Base-by-base conservation (phyloP, 1,140 invertebrate genomes). In the Augochlora pura region DNA sequence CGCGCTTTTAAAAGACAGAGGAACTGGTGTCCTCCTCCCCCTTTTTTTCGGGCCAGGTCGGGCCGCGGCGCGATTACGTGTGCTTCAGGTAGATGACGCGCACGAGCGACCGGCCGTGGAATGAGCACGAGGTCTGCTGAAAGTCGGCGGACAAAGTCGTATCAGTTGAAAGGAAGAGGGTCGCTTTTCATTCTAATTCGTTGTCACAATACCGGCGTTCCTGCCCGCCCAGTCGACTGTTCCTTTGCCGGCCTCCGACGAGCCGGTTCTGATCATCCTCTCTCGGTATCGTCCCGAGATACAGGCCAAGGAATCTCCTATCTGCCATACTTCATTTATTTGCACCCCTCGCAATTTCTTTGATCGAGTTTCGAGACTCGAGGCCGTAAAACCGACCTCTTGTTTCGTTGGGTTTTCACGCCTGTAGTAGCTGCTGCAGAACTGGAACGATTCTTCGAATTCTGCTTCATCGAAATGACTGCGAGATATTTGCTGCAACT, bases 1-100 rank as follows among this genome's bases (percentile, higher is more conserved):
- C 60, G 27, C 57, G 71, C 68, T 78, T 83, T 74, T 83, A 80
- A 86, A 82, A 86, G 76, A 59, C 77, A 80, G 77, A 76, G 32
- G 32, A 84, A 84, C 71, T n/a, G 68, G 14, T 62, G 21, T 63
- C 65, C 71, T 72, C 62, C 25, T 18, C 14, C 14, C 64, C 21
- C 59, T 68, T 42, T 72, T 46, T 57, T 54, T 21, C 27, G 46
- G n/a, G 25, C 46, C 16, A 42, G 77, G 42, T 5, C 49, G 49
- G 18, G 49, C 49, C 49, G 49, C 0, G 49, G 5, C 49, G 49
- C 84, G 64, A 85, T 78, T 82, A 85, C 63, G 52, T 54, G 68
- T 42, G 65, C 42, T 59, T 68, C 60, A 77, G 63, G 65, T 77
- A 32, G 68, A 77, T 65, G 70, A 74, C 65, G 52, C 39, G 59